Percentiles rank a stretch among this genome's conserved stretches.
Conservation (phyloP, 2,797 vertebrate species). For the Psittacula echo region DNA sequence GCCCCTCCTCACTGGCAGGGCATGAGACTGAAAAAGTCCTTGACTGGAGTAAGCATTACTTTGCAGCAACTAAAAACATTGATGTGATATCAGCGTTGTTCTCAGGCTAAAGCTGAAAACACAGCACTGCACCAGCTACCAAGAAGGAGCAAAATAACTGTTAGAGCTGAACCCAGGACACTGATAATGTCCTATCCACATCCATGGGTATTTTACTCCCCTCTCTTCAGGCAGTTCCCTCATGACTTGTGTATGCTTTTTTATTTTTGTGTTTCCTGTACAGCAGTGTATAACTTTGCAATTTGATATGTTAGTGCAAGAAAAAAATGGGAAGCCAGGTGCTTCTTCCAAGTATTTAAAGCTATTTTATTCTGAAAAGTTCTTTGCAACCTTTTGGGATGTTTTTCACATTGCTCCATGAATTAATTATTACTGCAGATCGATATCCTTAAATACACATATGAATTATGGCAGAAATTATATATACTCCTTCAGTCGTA, state of each 20-base stretch:
- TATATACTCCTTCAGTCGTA: accelerated
- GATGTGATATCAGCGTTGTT: neutral
- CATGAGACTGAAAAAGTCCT: neutral
- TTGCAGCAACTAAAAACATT: neutral
- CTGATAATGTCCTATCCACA: neutral
- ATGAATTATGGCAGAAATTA: neutral
- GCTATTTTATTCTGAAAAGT: neutral
- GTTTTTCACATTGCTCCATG: neutral
- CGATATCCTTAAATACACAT: neutral
- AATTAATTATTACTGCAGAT: neutral
- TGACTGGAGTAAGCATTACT: neutral
- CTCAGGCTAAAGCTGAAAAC: neutral
- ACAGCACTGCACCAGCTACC: neutral
- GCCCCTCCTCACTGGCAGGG: neutral
- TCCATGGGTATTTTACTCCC: neutral
- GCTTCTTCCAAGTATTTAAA: neutral
- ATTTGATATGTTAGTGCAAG: neutral
- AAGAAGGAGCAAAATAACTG: neutral
- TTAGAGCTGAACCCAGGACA: neutral
- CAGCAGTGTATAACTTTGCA: neutral
- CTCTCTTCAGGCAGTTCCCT: neutral
- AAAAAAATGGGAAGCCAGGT: neutral
- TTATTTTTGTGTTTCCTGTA: neutral
- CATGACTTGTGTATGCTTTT: accelerated
- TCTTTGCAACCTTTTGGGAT: neutral